Evolutionary conservation across 2,113 vertebrate genomes (phyloP).

Genomic region (Terrapene triunguis): DNA sequence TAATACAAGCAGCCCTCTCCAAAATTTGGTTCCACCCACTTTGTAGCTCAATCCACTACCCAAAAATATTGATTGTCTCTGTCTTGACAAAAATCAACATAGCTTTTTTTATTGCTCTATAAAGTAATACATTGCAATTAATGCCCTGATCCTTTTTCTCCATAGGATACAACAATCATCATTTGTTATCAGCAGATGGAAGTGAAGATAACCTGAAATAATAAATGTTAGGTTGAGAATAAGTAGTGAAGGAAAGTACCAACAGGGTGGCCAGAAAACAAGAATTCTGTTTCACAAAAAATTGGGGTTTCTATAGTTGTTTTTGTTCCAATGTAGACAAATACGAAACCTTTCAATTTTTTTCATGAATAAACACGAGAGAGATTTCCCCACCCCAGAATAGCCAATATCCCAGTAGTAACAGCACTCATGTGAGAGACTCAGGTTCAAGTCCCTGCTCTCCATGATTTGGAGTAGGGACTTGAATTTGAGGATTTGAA

Average conservation of each 20-base stretch:
- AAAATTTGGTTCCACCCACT: background rate
- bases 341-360: background rate
- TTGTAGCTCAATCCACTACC: background rate
- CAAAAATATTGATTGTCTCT: background rate
- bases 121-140: background rate
- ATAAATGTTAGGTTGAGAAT: background rate
- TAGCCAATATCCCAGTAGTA: background rate
- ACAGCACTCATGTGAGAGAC: background rate
- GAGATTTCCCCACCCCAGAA: background rate
- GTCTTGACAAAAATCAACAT: background rate
- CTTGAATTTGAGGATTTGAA: too few species aligned
- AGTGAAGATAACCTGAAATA: background rate
- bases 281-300: background rate
- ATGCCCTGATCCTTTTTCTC: background rate
- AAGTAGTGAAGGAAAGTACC: background rate
- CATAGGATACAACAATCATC: background rate
- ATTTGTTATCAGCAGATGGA: background rate
- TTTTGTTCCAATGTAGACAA: background rate
- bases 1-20: background rate
- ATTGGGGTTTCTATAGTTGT: background rate
- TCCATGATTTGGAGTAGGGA: background rate
- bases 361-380: background rate
- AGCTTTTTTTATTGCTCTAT: too few species aligned
- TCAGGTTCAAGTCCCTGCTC: background rate
- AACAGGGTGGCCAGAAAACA: background rate